A percentile compares a stretch with the other conserved stretches of the same genome.
Evolutionary conservation across 2,797 vertebrate species (phyloP).

Genomic region (Hypotaenidia okinawae): DNA sequence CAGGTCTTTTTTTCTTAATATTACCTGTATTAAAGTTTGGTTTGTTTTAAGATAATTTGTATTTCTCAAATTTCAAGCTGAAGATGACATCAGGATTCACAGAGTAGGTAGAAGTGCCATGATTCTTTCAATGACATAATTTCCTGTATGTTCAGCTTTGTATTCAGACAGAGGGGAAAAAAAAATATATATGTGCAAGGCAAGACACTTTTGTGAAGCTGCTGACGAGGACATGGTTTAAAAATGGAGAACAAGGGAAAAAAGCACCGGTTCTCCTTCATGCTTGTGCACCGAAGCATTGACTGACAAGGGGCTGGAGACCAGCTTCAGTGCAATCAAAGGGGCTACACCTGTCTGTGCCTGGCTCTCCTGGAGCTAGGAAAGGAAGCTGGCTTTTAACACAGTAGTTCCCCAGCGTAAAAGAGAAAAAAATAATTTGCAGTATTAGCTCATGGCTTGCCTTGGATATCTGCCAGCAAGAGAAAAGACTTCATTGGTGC

Average conservation of each 20-base stretch:
- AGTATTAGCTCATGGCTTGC: constrained; percentile 66
- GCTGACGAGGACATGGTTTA: constrained; percentile 35
- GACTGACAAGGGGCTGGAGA: not conserved
- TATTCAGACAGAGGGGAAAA: not conserved
- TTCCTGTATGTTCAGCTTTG: not conserved
- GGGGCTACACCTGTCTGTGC: not conserved
- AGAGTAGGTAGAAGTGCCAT: not conserved
- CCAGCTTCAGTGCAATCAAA: not conserved
- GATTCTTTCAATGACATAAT: constrained; percentile 4
- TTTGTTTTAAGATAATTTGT: not conserved
- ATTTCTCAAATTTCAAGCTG: not conserved
- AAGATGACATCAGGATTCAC: not conserved
- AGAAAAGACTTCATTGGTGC: constrained; percentile 49
- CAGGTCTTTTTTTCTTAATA: not conserved
- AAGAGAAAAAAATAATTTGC: constrained; percentile 67
- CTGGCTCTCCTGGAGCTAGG: not conserved
- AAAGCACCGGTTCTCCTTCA: not conserved
- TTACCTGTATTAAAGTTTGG: not conserved
- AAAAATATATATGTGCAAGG: not conserved
- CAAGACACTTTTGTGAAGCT: constrained; percentile 28
- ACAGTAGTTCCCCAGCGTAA: constrained; percentile 28
- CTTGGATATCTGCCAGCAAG: constrained; percentile 64
- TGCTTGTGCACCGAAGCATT: not conserved
- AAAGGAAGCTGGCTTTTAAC: constrained; percentile 44
- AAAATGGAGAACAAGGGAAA: constrained; percentile 17